Percentiles rank a stretch among this genome's conserved stretches.
phyloP scores from a whole-genome alignment of 2,888 invertebrate genomes.

The Reticulitermes lucifugus region DNA sequence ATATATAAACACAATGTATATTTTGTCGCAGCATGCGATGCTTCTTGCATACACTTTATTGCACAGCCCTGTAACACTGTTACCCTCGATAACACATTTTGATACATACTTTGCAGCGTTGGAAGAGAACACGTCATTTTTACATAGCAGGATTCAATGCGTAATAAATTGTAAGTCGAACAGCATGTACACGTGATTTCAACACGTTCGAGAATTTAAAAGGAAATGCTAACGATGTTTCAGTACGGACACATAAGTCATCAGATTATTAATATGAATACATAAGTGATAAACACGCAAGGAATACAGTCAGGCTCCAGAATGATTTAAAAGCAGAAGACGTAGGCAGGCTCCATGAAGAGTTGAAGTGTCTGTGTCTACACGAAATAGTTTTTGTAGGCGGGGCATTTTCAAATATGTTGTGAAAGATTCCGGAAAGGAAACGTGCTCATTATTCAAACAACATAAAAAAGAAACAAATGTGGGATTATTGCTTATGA shows the following conservation, averaged over 20 bases:
- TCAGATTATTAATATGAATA: too few relatives aligned
- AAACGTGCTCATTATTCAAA: too few relatives aligned
- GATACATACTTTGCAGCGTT: not conserved
- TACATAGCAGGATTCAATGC: not conserved
- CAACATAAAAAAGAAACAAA: too few relatives aligned
- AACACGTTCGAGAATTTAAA: not conserved
- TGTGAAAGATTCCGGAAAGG: too few relatives aligned
- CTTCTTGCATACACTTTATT: constrained; percentile 1
- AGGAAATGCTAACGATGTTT: not conserved
- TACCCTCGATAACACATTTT: not conserved
- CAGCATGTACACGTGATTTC: not conserved
- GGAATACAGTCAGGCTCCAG: too few relatives aligned
- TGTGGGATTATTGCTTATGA: too few relatives aligned
- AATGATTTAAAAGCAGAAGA: too few relatives aligned
- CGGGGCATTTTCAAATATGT: too few relatives aligned
- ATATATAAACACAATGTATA: not conserved
- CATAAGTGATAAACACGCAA: too few relatives aligned
- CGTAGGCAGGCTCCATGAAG: too few relatives aligned
- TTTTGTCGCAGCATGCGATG: not conserved
- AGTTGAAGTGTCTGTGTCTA: too few relatives aligned
- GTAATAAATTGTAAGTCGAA: not conserved
- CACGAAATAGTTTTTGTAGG: too few relatives aligned
- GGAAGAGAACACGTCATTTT: not conserved
- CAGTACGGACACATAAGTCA: not conserved
- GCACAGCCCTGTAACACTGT: not conserved